These are phyloP conservation scores for Pogonognathellus flavescens DNA, from an alignment of 1,140 invertebrate genomes.

Conservation along the genomic window DNA sequence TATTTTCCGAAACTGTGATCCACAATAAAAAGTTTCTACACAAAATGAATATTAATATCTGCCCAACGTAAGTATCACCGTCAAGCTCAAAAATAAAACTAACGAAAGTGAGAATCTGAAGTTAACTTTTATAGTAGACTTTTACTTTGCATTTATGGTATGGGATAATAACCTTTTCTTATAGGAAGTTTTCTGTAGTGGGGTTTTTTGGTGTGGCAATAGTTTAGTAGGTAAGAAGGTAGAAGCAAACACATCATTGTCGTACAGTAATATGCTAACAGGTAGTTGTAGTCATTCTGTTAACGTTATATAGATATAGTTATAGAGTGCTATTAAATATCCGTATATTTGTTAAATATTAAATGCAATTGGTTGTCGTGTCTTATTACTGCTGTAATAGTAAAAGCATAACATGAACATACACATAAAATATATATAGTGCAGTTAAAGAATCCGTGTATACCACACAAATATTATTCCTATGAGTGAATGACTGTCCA, in stretches of 20 bases:
- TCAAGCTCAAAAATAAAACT: constrained; percentile 37
- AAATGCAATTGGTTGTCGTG: background rate
- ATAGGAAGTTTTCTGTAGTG: constrained; percentile 30
- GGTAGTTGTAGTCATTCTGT: too few relatives aligned
- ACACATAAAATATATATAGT: too few relatives aligned
- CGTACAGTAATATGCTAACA: too few relatives aligned
- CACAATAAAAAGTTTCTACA: background rate
- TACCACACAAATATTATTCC: too few relatives aligned
- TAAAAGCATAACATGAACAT: too few relatives aligned
- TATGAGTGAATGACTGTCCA: too few relatives aligned
- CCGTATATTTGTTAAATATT: constrained; percentile 7
- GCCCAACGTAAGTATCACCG: background rate
- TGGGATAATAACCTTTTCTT: constrained; percentile 42
- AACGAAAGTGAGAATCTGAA: constrained; percentile 35
- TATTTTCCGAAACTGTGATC: background rate
- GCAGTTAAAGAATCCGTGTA: too few relatives aligned
- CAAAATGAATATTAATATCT: too few relatives aligned
- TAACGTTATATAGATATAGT: too few relatives aligned
- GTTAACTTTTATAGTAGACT: constrained; percentile 38
- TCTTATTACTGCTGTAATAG: too few relatives aligned
- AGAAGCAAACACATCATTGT: background rate
- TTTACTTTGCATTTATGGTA: constrained; percentile 47
- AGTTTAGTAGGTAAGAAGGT: constrained; percentile 5
- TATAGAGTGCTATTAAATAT: background rate
- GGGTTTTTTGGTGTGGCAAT: constrained; percentile 43